Evolutionary conservation across 2,797 vertebrate species (phyloP).

Genomic region (Galago senegalensis): DNA sequence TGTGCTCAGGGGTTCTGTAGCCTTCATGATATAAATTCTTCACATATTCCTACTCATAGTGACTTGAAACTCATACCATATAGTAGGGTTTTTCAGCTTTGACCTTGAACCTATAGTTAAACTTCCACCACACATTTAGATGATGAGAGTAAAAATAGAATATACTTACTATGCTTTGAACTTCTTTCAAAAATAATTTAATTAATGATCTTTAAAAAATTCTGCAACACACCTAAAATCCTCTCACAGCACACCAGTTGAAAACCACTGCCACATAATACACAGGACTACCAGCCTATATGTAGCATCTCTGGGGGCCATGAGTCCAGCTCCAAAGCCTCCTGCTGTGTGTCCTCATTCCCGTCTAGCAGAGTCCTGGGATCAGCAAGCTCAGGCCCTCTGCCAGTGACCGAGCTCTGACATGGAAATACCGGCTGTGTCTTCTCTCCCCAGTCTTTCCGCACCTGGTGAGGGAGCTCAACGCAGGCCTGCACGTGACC

Average conservation of each 20-base stretch:
- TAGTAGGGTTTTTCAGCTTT: too few species aligned
- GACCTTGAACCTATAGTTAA: too few species aligned
- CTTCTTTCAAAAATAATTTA: too few species aligned
- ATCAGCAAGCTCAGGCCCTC: not conserved
- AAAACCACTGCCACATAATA: too few species aligned
- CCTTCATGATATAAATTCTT: not conserved
- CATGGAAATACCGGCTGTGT: not conserved
- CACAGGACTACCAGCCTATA: not conserved
- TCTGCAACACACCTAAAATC: too few species aligned
- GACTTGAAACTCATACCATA: not conserved
- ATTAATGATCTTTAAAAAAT: too few species aligned
- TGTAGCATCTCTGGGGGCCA: too few species aligned
- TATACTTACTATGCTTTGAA: too few species aligned
- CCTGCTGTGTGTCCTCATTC: not conserved
- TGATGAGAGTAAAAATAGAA: too few species aligned
- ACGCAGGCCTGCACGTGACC: conserved; percentile 93
- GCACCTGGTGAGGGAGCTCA: conserved; percentile 94
- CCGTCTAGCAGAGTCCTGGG: accelerated
- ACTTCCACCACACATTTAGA: too few species aligned
- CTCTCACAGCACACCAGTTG: too few species aligned
- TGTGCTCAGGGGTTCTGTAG: not conserved
- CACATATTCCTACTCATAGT: not conserved
- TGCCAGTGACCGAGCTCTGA: not conserved
- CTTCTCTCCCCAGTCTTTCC: conserved; percentile 94
- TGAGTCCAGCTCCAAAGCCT: not conserved